Evolutionary conservation across 1,140 invertebrate species (phyloP).

Genomic region (Venustaconcha ellipsiformis): DNA sequence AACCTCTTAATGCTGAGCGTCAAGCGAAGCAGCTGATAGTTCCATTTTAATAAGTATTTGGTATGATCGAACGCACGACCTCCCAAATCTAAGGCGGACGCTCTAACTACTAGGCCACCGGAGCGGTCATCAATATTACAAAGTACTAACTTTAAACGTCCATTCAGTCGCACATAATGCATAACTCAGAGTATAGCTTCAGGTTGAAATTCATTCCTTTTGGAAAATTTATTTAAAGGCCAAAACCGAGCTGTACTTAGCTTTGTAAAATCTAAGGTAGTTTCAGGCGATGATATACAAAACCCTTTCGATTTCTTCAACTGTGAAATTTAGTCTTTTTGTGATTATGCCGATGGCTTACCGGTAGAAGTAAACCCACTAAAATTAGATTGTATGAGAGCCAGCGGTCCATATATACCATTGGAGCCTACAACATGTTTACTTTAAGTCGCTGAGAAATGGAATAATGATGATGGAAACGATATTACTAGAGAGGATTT

Average conservation of each 20-base stretch:
- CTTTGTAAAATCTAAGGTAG: neutral
- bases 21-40: too few relatives aligned
- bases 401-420: neutral
- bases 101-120: too few relatives aligned
- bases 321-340: slow-evolving; percentile 12
- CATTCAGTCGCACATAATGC: neutral
- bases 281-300: slow-evolving; percentile 8
- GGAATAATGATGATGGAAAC: slow-evolving; percentile 11
- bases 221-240: slow-evolving; percentile 15
- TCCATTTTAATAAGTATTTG: too few relatives aligned
- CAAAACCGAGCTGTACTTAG: neutral
- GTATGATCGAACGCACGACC: too few relatives aligned
- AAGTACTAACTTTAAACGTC: too few relatives aligned
- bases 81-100: too few relatives aligned
- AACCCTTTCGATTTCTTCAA: slow-evolving; percentile 32
- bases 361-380: slow-evolving; percentile 20
- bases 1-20: too few relatives aligned
- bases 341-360: slow-evolving; percentile 16
- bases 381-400: slow-evolving; percentile 9
- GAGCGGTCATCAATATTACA: too few relatives aligned
- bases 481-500: slow-evolving; percentile 17
- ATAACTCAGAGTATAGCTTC: slow-evolving; percentile 5
- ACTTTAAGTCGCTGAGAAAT: slow-evolving; percentile 20
- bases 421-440: slow-evolving; percentile 11
- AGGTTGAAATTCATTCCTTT: neutral